Conservation (phyloP, 2,797 vertebrate species). For the Threskiornis aethiopicus region DNA sequence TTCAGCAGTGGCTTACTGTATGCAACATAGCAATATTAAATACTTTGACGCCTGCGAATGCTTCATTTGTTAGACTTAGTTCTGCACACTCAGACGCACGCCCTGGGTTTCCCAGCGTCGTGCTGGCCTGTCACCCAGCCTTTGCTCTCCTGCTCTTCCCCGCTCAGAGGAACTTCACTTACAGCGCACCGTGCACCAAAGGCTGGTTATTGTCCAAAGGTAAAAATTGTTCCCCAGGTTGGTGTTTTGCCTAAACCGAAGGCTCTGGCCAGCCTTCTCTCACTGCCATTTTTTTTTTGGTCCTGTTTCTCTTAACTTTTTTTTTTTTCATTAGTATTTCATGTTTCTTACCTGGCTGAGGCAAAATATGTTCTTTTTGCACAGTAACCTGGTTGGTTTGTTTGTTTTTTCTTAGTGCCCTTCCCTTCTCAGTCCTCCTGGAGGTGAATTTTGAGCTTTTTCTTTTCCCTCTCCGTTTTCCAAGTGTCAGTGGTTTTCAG, state of each 20-base stretch:
- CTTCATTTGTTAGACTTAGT: not conserved
- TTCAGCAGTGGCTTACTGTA: not conserved
- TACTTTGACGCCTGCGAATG: not conserved
- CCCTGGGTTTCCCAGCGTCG: not conserved
- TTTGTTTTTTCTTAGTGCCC: not conserved
- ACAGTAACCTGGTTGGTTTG: not conserved
- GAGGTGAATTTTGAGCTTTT: not conserved
- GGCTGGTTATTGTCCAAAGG: not conserved
- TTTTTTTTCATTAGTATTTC: not conserved
- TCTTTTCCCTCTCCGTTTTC: not conserved
- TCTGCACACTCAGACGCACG: not conserved
- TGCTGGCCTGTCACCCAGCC: not conserved
- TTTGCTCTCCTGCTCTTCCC: not conserved
- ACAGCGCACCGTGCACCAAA: fast-evolving
- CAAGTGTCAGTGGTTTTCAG: not conserved
- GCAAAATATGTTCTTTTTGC: not conserved
- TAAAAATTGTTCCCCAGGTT: not conserved
- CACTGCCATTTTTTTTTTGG: not conserved
- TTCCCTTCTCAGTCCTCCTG: not conserved
- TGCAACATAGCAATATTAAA: not conserved
- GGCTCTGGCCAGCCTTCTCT: not conserved
- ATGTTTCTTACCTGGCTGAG: not conserved
- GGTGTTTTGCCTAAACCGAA: not conserved
- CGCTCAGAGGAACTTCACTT: fast-evolving
- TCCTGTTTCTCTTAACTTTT: not conserved